Evolutionary conservation across 2,113 vertebrate genomes (phyloP).

Genomic region (Formicarius rufipectus): DNA sequence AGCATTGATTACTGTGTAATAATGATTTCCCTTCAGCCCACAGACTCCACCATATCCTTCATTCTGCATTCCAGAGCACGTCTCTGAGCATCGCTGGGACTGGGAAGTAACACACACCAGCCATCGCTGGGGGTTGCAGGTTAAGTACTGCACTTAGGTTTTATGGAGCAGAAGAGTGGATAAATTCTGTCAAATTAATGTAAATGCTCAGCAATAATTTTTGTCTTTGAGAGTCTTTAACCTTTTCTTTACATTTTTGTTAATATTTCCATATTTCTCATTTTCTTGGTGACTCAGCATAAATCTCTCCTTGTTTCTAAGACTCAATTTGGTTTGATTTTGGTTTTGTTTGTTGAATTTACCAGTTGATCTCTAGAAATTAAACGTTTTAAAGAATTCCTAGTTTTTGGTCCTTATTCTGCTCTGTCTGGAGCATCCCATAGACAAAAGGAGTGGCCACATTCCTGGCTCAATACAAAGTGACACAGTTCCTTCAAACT

Average conservation of each 20-base stretch:
- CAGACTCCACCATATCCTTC: neutral
- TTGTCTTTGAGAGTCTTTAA: constrained; percentile 14
- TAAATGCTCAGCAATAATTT: constrained; percentile 35
- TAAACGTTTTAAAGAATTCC: neutral
- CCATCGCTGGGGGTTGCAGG: neutral
- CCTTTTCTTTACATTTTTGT: neutral
- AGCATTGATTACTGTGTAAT: constrained; percentile 24
- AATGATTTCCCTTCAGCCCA: constrained; percentile 15
- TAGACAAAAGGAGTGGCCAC: neutral
- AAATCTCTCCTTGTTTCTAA: neutral
- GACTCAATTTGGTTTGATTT: neutral
- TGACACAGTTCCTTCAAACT: neutral
- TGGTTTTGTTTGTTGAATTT: neutral
- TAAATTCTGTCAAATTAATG: constrained; percentile 55
- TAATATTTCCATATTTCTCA: neutral
- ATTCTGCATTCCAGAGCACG: neutral
- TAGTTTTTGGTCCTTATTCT: neutral
- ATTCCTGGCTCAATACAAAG: neutral
- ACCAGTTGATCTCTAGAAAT: neutral
- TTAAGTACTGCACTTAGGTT: constrained; percentile 55
- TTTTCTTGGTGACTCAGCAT: neutral
- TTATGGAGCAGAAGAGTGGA: constrained; percentile 59
- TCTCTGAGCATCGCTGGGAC: neutral
- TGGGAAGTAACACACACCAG: constrained; percentile 5
- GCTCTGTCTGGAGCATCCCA: neutral